A percentile compares a stretch with the other conserved stretches of the same genome.
phyloP scores from a whole-genome alignment of 2,888 invertebrate genomes.

The Strigamia crassipes region DNA sequence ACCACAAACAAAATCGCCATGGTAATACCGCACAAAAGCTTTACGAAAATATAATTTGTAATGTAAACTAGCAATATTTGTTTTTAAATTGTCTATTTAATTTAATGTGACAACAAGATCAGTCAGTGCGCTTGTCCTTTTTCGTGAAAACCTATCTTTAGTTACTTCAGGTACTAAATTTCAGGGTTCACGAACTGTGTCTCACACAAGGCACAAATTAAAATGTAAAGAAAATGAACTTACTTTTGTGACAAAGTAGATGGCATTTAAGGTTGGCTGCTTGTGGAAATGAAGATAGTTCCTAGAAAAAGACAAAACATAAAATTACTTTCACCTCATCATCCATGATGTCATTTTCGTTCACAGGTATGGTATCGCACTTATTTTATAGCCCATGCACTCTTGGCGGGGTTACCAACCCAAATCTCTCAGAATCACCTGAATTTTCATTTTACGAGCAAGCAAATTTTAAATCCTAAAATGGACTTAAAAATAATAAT shows the following conservation, averaged over 20 bases:
- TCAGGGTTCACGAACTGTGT: constrained; percentile 36
- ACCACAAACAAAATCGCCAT: too few relatives aligned
- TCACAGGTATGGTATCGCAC: constrained; percentile 36
- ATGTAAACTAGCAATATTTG: too few relatives aligned
- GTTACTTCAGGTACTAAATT: background rate
- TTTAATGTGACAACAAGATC: too few relatives aligned
- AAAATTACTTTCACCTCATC: constrained; percentile 15
- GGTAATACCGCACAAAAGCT: too few relatives aligned
- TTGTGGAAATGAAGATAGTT: constrained; percentile 30
- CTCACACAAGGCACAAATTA: constrained; percentile 17
- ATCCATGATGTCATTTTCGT: constrained; percentile 26
- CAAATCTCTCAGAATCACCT: background rate
- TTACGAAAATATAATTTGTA: too few relatives aligned
- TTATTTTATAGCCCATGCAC: constrained; percentile 31
- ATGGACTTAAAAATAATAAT: background rate
- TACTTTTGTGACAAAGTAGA: constrained; percentile 34
- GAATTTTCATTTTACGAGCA: background rate
- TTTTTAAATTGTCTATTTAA: too few relatives aligned
- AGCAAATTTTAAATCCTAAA: background rate
- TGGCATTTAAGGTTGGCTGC: constrained; percentile 29
- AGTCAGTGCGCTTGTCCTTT: too few relatives aligned
- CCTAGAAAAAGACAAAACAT: constrained; percentile 36
- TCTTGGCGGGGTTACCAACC: constrained; percentile 36
- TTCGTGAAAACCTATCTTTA: constrained; percentile 1
- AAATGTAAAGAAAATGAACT: constrained; percentile 8